Evolutionary conservation across 2,888 invertebrate genomes (phyloP), one percentile per base, ranked within the genome.

Genomic region (Diloba caeruleocephala): DNA sequence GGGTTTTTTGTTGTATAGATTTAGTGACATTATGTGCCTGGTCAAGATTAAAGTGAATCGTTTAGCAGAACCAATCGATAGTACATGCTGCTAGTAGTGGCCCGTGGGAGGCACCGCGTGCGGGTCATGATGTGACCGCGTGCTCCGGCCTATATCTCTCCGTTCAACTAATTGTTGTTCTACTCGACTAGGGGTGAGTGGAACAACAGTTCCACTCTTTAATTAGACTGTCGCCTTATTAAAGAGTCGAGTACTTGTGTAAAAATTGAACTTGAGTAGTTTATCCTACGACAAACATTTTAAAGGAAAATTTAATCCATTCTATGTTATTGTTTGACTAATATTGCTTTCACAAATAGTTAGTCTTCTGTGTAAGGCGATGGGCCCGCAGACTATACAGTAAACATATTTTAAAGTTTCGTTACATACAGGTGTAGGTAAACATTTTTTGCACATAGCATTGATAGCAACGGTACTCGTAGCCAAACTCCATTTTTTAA

Each of bases 31-130:
- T 49, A 50, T 52, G 41, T 52, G 62, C 46, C 65, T 73, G 75
- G 61, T 75, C 59, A 68, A 76, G 75, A 78, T 74, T 76, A 71
- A 72, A 80, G 43, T 73, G 60, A 76, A 71, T 57, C 52, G 67
- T 66, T 59, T 51, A 75, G 76, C 78, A 62, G 76, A 82, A 84
- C 77, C 70, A 85, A 86, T 87, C 80, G 71, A 84, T 85, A 74
- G 45, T 64, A 60, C 72, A 74, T 69, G 74, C 58, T 50, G 29
- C 70, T 63, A 49, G n/a, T n/a, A n/a, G 60, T 43, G 33, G 44
- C 36, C 3, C 19, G 5, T 19, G 51, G n/a, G n/a, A n/a, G n/a
- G 45, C 33, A 53, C 38, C 76, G 76, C 75, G 80, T 77, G 81
- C 54, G 38, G 52, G 55, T 58, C 86, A 85, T 78, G 81, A 62